Evolutionary conservation across 2,113 vertebrate genomes (phyloP).

Genomic region (Octodon degus): DNA sequence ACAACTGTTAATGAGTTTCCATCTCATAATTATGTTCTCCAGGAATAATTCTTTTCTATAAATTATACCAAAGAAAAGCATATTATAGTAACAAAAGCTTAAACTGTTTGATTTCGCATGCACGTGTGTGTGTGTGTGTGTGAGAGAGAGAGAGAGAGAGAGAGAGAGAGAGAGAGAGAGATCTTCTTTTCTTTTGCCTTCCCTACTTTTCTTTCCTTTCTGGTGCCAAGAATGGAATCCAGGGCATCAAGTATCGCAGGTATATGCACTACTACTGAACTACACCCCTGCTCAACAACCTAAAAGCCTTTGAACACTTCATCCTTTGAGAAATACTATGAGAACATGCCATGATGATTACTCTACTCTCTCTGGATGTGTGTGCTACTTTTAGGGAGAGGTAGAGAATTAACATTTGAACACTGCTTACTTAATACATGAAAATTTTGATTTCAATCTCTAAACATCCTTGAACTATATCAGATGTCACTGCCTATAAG

Average conservation of each 20-base stretch:
- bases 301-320: not conserved
- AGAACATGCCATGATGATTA: constrained; percentile 17
- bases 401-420: not conserved
- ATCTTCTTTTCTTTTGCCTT: not conserved
- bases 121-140: not conserved
- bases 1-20: constrained; percentile 39
- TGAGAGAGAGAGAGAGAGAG: too few species aligned
- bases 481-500: constrained; percentile 90
- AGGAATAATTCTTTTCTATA: constrained; percentile 10
- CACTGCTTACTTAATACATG: not conserved
- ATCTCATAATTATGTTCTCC: constrained; percentile 18
- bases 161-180: too few species aligned
- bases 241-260: not conserved
- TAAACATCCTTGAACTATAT: constrained; percentile 83
- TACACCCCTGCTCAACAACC: not conserved
- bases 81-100: not conserved
- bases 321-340: not conserved
- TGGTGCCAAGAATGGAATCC: not conserved
- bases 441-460: constrained; percentile 74
- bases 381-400: constrained; percentile 29
- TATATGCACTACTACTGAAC: not conserved
- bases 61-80: constrained; percentile 49
- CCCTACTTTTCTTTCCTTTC: not conserved
- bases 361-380: not conserved
- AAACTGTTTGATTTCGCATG: not conserved